Evolutionary conservation across 1,140 invertebrate genomes (phyloP), one percentile per base, ranked within the genome.

Genomic region (Leptonema lineaticorne): DNA sequence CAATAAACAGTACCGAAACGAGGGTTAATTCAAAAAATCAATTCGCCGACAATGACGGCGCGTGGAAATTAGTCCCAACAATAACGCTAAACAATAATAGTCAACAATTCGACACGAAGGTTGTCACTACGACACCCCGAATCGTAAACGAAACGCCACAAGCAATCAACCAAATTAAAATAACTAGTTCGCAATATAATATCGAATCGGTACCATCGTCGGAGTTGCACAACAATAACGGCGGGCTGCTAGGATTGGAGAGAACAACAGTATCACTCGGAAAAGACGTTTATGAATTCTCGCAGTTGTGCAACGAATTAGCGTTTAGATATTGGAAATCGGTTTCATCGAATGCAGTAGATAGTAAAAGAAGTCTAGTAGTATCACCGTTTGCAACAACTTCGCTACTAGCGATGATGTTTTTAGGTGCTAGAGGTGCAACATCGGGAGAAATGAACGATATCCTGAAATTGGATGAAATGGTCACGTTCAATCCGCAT

Each of bases 401-500:
- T 1, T 93, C 91, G 2, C 85, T 93, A 75, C 75, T 95, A 2
- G 91, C 92, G 1, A 94, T 95, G 92, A 87, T 94, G 29, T 94
- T 94, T 76, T 84, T 95, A 37, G 93, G 93, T 1, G 92, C 93
- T 2, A 83, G 90, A 69, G 92, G 93, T 30, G 85, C 89, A n/a
- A 95, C 93, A 0, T 93, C 92, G 0, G 90, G 90, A 0, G 91
- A 94, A 83, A 93, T 95, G 89, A 94, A 94, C 74, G 90, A 93
- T 70, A 85, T 94, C 11, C 82, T 95, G 0, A 88, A 89, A 72
- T 79, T 95, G 6, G 92, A 94, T 75, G 92, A 94, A 69, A 92
- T 93, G 84, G 88, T 92, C 0, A 92, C 90, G 0, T 94, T 94
- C 72, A 94, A 94, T 80, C 92, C 92, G 0, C 92, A 94, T 76